Conservation (phyloP, 2,888 invertebrate species). For the Thysanoteuthis rhombus region DNA sequence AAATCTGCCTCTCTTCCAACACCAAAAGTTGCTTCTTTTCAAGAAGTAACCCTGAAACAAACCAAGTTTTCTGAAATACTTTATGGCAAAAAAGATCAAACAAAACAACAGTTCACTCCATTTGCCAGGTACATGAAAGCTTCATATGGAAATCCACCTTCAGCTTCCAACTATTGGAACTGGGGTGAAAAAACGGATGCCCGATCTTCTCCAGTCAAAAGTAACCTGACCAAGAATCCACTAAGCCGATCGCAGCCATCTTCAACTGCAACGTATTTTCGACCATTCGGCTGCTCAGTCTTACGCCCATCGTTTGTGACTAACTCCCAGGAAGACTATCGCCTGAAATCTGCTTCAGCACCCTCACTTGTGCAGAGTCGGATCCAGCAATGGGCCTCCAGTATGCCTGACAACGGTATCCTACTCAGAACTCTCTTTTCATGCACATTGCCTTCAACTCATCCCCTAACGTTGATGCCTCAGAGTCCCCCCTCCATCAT, state of each 20-base stretch:
- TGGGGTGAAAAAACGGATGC: neutral
- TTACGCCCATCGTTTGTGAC: conserved; percentile 18
- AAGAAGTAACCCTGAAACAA: neutral
- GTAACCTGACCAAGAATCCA: neutral
- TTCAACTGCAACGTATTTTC: neutral
- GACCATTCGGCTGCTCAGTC: neutral
- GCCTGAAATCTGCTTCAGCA: conserved; percentile 20
- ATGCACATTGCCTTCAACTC: neutral
- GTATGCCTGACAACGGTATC: neutral
- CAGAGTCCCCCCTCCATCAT: neutral
- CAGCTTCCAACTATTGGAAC: neutral
- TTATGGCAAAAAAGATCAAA: conserved; percentile 22
- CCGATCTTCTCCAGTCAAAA: neutral
- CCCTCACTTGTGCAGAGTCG: conserved; percentile 23
- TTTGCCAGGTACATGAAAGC: conserved; percentile 16
- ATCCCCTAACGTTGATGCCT: neutral
- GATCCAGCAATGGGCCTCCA: conserved; percentile 17
- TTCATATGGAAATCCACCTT: conserved; percentile 13
- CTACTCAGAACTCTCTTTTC: neutral
- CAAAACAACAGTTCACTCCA: conserved; percentile 14
- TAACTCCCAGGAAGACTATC: neutral
- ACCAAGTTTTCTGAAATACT: conserved; percentile 2
- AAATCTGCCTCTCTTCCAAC: neutral
- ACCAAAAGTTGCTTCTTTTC: conserved; percentile 1
- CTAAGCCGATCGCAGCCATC: neutral